These are phyloP conservation scores for Hirudinaria manillensis DNA, from an alignment of 2,888 invertebrate genomes.

Conservation along the genomic window DNA sequence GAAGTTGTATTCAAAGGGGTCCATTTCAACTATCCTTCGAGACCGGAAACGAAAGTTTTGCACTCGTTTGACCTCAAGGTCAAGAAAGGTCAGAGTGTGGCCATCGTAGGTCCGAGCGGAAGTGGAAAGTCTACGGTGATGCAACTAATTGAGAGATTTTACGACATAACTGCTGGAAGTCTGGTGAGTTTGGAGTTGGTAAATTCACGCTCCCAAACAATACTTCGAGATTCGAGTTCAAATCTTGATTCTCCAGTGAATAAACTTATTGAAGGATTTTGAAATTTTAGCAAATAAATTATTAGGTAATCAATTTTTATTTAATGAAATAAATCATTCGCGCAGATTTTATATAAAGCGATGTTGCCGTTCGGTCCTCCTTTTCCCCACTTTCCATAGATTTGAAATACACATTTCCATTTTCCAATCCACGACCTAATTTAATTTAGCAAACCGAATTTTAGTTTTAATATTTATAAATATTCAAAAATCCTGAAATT, in stretches of 20 bases:
- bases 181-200: slow-evolving; percentile 36
- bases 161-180: slow-evolving; percentile 37
- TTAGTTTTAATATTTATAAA: too few relatives aligned
- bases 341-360: too few relatives aligned
- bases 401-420: too few relatives aligned
- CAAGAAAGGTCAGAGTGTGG: slow-evolving; percentile 39
- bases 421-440: too few relatives aligned
- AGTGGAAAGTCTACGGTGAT: slow-evolving; percentile 41
- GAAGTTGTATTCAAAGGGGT: slow-evolving; percentile 53
- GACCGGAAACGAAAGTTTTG: slow-evolving; percentile 51
- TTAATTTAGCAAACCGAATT: too few relatives aligned
- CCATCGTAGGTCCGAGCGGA: slow-evolving; percentile 41
- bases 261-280: too few relatives aligned
- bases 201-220: not conserved
- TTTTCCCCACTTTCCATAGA: too few relatives aligned
- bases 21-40: slow-evolving; percentile 55
- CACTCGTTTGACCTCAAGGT: slow-evolving; percentile 12
- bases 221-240: not conserved
- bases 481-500: too few relatives aligned
- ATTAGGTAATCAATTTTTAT: too few relatives aligned
- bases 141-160: slow-evolving; percentile 40
- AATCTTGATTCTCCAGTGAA: not conserved
- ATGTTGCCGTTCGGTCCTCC: too few relatives aligned
- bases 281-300: too few relatives aligned
- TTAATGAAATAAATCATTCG: too few relatives aligned